Base-by-base conservation (phyloP, 2,113 vertebrate genomes). In the Saccopteryx leptura region DNA sequence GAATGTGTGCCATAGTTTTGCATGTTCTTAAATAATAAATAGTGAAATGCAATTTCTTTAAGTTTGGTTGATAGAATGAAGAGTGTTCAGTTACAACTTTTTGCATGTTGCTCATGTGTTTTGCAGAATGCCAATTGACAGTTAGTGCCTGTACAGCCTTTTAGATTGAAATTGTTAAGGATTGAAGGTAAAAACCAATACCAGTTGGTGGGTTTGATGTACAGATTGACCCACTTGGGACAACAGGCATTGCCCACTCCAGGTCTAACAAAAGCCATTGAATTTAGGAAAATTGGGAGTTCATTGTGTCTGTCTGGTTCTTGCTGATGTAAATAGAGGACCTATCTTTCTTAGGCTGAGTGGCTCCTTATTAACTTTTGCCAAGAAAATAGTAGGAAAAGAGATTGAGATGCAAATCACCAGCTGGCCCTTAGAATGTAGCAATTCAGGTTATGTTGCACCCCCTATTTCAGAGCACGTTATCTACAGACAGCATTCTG, bases 341-440 rank as follows among this genome's bases (percentile, higher is more conserved):
- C 21, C 23, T 91, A 0, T 56, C 68, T 90, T 87, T 90, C 71
- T 60, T 82, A 86, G 10, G 33, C 56, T 93, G 56, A 60, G 9
- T 82, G 84, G 19, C 13, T 60, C 58, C 84, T 85, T 96, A 33
- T 96, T 97, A 92, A 88, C 23, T 94, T 95, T 76, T 69, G 46
- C 56, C 74, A 19, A 88, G n/a, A 88, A 96, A 94, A 78, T 94
- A 28, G 92, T 84, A 90, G 58, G 52, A 79, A 78, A 86, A 82
- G 46, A 23, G 90, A 76, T 68, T 48, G 13, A 93, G 89, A 92
- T 97, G 7, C 50, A 97, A 93, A 26, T 96, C 80, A 89, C 13
- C 79, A 88, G 9, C 46, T 8, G 33, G 10, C 96, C 75, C 1
- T 24, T 88, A 28, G 92, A 19, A 5, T 88, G 72, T 50, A 69